Percentiles rank a stretch among this genome's conserved stretches.
These are phyloP conservation scores for Dromas ardeola DNA, from an alignment of 2,113 vertebrate genomes.

Conservation along the genomic window DNA sequence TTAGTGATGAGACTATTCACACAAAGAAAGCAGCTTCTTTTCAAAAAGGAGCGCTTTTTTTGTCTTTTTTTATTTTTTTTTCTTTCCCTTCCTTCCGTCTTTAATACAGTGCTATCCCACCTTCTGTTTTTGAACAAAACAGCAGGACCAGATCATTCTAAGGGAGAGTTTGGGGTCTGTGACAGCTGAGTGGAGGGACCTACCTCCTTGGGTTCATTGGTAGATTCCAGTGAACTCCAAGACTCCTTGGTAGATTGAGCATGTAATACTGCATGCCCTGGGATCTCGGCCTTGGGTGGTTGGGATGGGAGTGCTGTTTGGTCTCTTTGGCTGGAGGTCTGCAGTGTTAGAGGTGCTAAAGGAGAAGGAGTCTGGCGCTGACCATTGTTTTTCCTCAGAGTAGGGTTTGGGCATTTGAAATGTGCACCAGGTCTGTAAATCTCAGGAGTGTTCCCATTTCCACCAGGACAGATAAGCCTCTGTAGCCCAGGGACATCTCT, in stretches of 20 bases:
- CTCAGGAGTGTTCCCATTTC: neutral
- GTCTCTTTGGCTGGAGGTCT: neutral
- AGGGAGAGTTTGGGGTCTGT: neutral
- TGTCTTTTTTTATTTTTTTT: no score
- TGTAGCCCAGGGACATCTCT: neutral
- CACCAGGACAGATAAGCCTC: neutral
- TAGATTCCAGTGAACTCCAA: no score
- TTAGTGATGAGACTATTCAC: neutral
- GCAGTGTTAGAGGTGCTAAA: neutral
- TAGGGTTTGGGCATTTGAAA: neutral
- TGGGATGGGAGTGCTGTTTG: neutral
- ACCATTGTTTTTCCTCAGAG: neutral
- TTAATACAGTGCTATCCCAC: neutral
- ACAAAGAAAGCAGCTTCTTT: neutral
- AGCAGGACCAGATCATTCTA: neutral
- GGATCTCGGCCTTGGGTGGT: neutral
- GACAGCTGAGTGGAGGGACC: neutral
- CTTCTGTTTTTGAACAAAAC: neutral
- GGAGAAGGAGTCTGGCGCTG: neutral
- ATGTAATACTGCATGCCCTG: neutral
- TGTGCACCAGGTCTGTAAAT: neutral
- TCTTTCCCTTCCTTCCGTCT: neutral
- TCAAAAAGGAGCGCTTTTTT: neutral
- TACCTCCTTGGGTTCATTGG: neutral
- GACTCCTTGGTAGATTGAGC: neutral